Conservation (phyloP, 2,888 invertebrate genomes). For the Microctonus hyperodae region DNA sequence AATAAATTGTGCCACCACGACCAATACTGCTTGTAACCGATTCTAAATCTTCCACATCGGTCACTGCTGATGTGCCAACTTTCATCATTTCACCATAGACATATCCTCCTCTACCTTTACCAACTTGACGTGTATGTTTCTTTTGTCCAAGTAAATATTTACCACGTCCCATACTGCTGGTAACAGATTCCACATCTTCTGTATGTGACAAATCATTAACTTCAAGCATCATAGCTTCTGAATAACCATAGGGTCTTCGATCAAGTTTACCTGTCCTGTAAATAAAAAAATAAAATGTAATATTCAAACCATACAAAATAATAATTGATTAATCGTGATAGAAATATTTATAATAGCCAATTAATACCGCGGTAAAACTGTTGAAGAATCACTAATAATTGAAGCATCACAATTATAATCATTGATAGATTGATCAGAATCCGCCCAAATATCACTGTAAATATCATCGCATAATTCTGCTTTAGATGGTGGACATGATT, state of each 20-base stretch:
- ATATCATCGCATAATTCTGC: conserved; percentile 36
- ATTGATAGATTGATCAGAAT: conserved; percentile 20
- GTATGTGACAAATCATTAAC: conserved; percentile 24
- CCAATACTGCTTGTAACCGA: conserved; percentile 32
- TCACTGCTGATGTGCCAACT: conserved; percentile 14
- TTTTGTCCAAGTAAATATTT: conserved; percentile 4
- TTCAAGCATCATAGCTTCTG: conserved; percentile 34
- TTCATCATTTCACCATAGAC: background rate
- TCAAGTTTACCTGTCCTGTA: background rate
- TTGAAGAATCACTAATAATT: conserved; percentile 1
- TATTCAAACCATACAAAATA: no score
- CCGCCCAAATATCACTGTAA: conserved; percentile 49
- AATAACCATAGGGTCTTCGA: conserved; percentile 30
- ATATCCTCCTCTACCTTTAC: conserved; percentile 26
- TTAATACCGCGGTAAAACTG: background rate
- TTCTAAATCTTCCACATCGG: conserved; percentile 34
- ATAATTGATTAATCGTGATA: no score
- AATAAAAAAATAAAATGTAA: background rate
- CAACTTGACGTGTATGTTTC: conserved; percentile 5
- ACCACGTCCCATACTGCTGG: conserved; percentile 35
- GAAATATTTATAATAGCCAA: background rate
- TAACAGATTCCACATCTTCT: conserved; percentile 38
- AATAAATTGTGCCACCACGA: background rate
- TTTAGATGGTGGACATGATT: conserved; percentile 29
- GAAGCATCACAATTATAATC: background rate